Percentiles rank a stretch among this genome's conserved stretches.
Evolutionary conservation across 2,888 invertebrate genomes (phyloP).

Genomic region (Cloeon dipterum): DNA sequence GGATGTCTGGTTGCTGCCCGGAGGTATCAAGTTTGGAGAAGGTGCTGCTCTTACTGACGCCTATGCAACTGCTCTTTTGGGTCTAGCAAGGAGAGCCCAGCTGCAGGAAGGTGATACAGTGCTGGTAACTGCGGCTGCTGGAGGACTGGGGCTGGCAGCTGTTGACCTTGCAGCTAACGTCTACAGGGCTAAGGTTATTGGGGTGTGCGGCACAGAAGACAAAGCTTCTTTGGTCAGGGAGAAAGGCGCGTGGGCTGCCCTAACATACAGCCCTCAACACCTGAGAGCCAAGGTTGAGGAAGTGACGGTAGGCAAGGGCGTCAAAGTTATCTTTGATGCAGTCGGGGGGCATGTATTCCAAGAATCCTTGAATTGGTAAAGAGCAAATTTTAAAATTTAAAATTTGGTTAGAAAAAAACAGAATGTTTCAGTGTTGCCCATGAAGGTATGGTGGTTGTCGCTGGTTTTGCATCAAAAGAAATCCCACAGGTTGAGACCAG

Average conservation of each 20-base stretch:
- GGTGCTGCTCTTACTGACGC: slow-evolving; percentile 33
- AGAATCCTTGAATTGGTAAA: slow-evolving; percentile 30
- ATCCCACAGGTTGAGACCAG: slow-evolving; percentile 21
- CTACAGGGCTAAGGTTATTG: slow-evolving; percentile 41
- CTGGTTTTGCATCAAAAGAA: slow-evolving; percentile 25
- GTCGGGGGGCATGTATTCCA: slow-evolving; percentile 34
- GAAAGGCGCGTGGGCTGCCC: slow-evolving; percentile 36
- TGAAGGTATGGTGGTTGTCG: slow-evolving; percentile 26
- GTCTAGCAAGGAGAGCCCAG: slow-evolving; percentile 27
- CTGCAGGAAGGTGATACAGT: slow-evolving; percentile 28
- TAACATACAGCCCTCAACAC: slow-evolving; percentile 30
- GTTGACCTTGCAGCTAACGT: slow-evolving; percentile 44
- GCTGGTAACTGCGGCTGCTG: slow-evolving; percentile 38
- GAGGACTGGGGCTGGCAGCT: slow-evolving; percentile 36
- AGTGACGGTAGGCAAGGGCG: slow-evolving; percentile 31
- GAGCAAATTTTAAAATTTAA: slow-evolving; percentile 4
- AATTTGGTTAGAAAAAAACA: background rate
- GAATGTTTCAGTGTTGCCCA: slow-evolving; percentile 22
- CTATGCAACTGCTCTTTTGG: slow-evolving; percentile 38
- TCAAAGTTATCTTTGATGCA: slow-evolving; percentile 36
- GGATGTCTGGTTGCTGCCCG: slow-evolving; percentile 33
- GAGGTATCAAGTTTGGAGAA: slow-evolving; percentile 24
- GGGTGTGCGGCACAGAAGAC: slow-evolving; percentile 37
- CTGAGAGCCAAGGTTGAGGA: slow-evolving; percentile 25
- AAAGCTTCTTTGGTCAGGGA: slow-evolving; percentile 29